Percentiles rank a stretch among this genome's conserved stretches.
phyloP scores from a whole-genome alignment of 1,140 invertebrate species.

The Coelopa frigida region DNA sequence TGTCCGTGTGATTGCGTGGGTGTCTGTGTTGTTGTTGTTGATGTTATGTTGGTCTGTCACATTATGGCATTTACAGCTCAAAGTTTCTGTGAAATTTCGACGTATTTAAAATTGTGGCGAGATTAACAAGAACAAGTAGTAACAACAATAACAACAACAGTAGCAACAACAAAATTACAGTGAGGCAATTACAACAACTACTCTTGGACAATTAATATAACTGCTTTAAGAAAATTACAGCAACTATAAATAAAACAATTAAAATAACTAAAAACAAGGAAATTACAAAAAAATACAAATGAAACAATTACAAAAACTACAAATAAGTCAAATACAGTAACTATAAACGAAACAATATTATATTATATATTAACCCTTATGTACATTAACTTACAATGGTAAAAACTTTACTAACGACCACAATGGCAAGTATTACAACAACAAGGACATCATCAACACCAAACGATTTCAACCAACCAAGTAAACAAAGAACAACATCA shows the following conservation, averaged over 20 bases:
- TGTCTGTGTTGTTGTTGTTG: background rate
- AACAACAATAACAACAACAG: too few relatives aligned
- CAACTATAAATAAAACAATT: background rate
- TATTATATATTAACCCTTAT: too few relatives aligned
- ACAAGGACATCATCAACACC: background rate
- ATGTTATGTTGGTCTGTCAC: background rate
- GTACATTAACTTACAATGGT: too few relatives aligned
- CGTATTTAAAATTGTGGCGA: too few relatives aligned
- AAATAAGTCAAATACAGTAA: background rate
- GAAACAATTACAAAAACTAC: background rate
- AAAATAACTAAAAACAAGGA: background rate
- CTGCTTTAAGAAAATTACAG: background rate
- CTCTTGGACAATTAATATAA: too few relatives aligned
- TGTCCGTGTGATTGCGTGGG: background rate
- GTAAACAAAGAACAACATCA: background rate
- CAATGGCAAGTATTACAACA: background rate
- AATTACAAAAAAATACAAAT: background rate
- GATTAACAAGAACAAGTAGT: too few relatives aligned
- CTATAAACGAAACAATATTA: background rate
- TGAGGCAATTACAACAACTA: too few relatives aligned
- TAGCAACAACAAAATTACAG: too few relatives aligned
- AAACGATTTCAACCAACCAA: background rate
- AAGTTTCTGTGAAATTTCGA: too few relatives aligned
- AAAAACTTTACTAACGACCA: too few relatives aligned
- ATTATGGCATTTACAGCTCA: too few relatives aligned